Conservation (phyloP, 1,140 invertebrate species). For the Tetramorium alpestre region DNA sequence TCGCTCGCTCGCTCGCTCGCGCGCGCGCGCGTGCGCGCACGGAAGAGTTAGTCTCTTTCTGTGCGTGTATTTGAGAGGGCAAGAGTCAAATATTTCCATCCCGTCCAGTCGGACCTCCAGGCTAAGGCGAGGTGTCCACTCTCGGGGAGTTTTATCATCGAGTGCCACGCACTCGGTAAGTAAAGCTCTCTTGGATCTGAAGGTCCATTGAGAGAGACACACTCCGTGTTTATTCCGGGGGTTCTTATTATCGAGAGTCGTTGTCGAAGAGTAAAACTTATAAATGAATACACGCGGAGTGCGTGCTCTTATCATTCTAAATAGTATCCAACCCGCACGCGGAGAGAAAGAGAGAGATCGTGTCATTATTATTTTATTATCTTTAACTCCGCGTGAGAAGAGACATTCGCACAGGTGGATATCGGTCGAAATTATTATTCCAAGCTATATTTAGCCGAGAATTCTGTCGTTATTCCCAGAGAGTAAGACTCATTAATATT, state of each 20-base stretch:
- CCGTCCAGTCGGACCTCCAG: constrained; percentile 58
- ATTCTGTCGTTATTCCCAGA: not conserved
- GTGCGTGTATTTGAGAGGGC: constrained; percentile 70
- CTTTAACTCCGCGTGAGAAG: not conserved
- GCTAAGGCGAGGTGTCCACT: constrained; percentile 53
- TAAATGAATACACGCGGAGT: not conserved
- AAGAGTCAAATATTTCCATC: constrained; percentile 83
- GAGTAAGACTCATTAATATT: constrained; percentile 38
- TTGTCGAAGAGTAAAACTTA: constrained; percentile 10
- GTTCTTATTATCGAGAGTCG: constrained; percentile 22
- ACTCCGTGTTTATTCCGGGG: constrained; percentile 1
- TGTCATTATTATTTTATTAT: not conserved
- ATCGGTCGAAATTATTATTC: not conserved
- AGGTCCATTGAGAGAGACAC: constrained; percentile 9
- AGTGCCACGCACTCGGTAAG: constrained; percentile 32
- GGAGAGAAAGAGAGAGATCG: not conserved
- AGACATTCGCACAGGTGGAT: not conserved
- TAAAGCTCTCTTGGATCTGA: constrained; percentile 27
- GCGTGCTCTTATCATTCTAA: constrained; percentile 7
- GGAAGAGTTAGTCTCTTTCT: constrained; percentile 14
- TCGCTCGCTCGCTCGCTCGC: not conserved
- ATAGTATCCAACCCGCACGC: not conserved
- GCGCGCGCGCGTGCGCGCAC: not conserved
- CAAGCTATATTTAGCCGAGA: not conserved
- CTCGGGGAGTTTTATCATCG: constrained; percentile 47